Percentiles rank a stretch among this genome's conserved stretches.
These are phyloP conservation scores for Diaphora mendica DNA, from an alignment of 2,888 invertebrate species.

Conservation along the genomic window DNA sequence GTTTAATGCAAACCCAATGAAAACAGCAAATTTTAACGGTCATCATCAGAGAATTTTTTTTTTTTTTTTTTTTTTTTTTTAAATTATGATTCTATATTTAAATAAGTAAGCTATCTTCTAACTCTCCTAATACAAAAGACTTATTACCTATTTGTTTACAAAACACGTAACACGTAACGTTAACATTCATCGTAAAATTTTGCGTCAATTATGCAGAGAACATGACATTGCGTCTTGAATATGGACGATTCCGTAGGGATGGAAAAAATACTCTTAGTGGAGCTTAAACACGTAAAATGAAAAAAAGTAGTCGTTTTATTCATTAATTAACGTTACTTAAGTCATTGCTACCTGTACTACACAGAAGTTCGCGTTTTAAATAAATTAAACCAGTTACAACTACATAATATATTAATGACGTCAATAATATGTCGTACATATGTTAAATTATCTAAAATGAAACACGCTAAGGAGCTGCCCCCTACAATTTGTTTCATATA, in stretches of 20 bases:
- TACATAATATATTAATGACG: slow-evolving; percentile 33
- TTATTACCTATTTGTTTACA: background rate
- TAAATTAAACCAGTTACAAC: slow-evolving; percentile 12
- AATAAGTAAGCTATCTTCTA: background rate
- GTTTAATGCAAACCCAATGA: background rate
- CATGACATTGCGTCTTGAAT: too few relatives aligned
- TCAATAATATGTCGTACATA: slow-evolving; percentile 32
- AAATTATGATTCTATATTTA: background rate
- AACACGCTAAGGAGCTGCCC: slow-evolving; percentile 7
- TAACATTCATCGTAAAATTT: background rate
- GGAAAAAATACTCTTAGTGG: background rate
- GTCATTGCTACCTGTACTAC: slow-evolving; percentile 16
- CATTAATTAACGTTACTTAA: slow-evolving; percentile 17
- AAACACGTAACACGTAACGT: too few relatives aligned
- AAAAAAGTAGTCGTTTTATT: slow-evolving; percentile 4
- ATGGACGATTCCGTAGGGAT: background rate
- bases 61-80: too few relatives aligned
- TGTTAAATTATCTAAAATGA: slow-evolving; percentile 29
- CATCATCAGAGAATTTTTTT: too few relatives aligned
- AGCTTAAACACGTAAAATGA: background rate
- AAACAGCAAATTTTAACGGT: background rate
- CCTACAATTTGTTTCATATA: slow-evolving; percentile 10
- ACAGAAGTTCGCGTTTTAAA: slow-evolving; percentile 33
- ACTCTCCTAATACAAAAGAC: background rate
- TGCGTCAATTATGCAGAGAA: background rate